Evolutionary conservation across 2,888 invertebrate genomes (phyloP).

Genomic region (Fragum sueziense): DNA sequence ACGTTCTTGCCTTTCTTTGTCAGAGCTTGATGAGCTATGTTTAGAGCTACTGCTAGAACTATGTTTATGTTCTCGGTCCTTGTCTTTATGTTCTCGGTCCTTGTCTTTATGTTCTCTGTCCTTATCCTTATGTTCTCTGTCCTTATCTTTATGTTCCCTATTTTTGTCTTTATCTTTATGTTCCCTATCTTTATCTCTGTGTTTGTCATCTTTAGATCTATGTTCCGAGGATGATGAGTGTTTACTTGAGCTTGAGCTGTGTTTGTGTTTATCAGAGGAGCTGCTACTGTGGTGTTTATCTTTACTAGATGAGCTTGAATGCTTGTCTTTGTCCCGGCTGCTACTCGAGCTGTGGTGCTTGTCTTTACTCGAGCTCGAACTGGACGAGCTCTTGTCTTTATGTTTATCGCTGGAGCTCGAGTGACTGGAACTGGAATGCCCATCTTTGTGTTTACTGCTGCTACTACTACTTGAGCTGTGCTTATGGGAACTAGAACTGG

Average conservation of each 20-base stretch:
- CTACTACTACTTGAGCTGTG: constrained; percentile 58
- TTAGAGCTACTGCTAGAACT: constrained; percentile 49
- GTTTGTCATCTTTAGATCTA: constrained; percentile 47
- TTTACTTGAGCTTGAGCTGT: constrained; percentile 50
- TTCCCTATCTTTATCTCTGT: constrained; percentile 43
- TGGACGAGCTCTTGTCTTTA: constrained; percentile 54
- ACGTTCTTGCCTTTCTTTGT: constrained; percentile 48
- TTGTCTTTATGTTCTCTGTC: not conserved
- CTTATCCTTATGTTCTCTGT: constrained; percentile 47
- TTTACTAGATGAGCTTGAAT: constrained; percentile 7
- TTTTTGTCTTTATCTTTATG: constrained; percentile 5
- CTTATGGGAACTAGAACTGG: constrained; percentile 43
- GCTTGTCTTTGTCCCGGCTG: constrained; percentile 25
- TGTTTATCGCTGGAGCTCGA: constrained; percentile 42
- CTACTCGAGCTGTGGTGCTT: constrained; percentile 57
- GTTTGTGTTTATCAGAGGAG: constrained; percentile 54
- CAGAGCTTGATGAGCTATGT: constrained; percentile 51
- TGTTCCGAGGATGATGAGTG: constrained; percentile 41
- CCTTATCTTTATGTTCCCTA: constrained; percentile 57
- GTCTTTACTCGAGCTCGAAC: constrained; percentile 56
- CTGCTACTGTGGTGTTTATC: constrained; percentile 58
- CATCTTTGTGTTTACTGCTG: constrained; percentile 49
- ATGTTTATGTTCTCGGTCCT: constrained; percentile 52
- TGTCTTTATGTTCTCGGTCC: constrained; percentile 55
- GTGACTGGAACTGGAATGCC: constrained; percentile 48